Evolutionary conservation across 2,888 invertebrate genomes (phyloP), one percentile per base, ranked within the genome.

Genomic region (Megamerina dolium): DNA sequence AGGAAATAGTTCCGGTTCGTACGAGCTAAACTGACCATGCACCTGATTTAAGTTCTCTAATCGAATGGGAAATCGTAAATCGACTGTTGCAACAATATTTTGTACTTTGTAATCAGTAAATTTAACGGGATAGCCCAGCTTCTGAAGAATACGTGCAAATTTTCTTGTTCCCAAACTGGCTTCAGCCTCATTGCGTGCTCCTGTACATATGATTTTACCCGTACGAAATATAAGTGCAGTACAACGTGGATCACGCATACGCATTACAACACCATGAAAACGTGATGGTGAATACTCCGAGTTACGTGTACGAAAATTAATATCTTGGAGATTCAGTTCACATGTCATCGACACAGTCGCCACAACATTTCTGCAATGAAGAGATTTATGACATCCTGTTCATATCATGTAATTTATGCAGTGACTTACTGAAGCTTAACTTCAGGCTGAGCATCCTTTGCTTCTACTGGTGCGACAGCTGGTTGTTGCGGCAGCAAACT

Each of bases 1-100:
- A 6, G 99, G 96, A 73, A 99, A 99, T 42, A 99, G 74, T 73
- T 99, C 99, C 0, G 99, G 97, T 70, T 99, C 99, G 65, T 99
- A 99, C 40, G 90, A 88, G 48, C 80, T 80, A 63, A 82, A 88
- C 70, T 82, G 87, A 19, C 79, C 85, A 72, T 81, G 89, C 52
- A 78, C 80, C 68, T 79, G 83, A 73, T 81, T 82, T 45, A 82
- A 75, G 60, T 81, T 85, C 72, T 85, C 88, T 60, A 80, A 72
- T 63, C 80, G 81, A 60, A 83, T 80, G 38, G 82, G 88, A 73
- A 83, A 87, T 56, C 80, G 75, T 59, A 82, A 74, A 73, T 85
- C 87, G 53, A 80, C 85, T 31, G 83, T 88, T 34, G 81, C 85
- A 46, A 80, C 85, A 66, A 82, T 82, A 71, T 83, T 87, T 73